These are phyloP conservation scores for western clawed frog (Xenopus tropicalis) DNA, from an alignment of 2,113 vertebrate genomes.

Conservation along the genomic window UCB_Xtro_10.0 CM004452.2:4620501-4621000, in stretches of 20 bases:
- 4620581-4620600: no score
- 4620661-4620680: no score
- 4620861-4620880: slow-evolving; percentile 25
- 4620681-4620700: no score
- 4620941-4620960: neutral
- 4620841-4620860: neutral
- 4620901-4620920: slow-evolving; percentile 13
- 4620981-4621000: no score
- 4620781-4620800: neutral
- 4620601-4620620: no score
- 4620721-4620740: no score
- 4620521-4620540: neutral
- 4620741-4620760: no score
- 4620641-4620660: no score
- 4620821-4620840: slow-evolving; percentile 9
- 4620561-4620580: no score
- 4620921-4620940: slow-evolving; percentile 4
- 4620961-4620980: neutral
- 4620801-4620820: slow-evolving; percentile 16
- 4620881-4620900: slow-evolving; percentile 16
- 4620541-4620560: neutral
- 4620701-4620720: no score
- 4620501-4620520: neutral
- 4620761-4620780: no score
- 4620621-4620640: no score